Conservation (phyloP, 2,888 invertebrate genomes). For the Calameuta idolon region DNA sequence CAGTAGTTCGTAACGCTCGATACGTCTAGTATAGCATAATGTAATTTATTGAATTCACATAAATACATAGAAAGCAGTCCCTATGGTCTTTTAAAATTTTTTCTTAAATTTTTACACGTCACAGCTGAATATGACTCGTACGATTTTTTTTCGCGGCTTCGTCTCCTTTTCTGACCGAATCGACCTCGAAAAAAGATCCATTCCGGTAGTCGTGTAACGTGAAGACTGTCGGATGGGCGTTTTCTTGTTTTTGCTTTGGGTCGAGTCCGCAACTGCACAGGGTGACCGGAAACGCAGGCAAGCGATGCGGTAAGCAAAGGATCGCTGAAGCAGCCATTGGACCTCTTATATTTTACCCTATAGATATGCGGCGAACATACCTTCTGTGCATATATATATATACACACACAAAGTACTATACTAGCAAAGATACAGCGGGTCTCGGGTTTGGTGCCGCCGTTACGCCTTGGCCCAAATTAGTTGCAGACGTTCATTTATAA, state of each 20-base stretch:
- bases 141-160: not conserved
- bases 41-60: not conserved
- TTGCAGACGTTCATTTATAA: constrained; percentile 63
- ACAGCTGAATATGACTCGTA: not conserved
- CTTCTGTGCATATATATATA: not conserved
- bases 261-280: constrained; percentile 6
- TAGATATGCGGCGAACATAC: not conserved
- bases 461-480: constrained; percentile 54
- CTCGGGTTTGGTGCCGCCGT: constrained; percentile 14
- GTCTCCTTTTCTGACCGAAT: not conserved
- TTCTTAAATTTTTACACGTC: not conserved
- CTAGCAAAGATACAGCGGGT: not conserved
- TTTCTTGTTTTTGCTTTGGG: constrained; percentile 9
- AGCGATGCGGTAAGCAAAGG: not conserved
- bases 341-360: not conserved
- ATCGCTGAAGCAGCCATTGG: not conserved
- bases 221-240: not conserved
- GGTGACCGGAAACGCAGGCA: constrained; percentile 19
- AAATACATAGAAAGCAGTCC: not conserved
- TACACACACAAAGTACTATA: not conserved
- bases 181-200: not conserved
- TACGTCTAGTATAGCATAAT: not conserved
- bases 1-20: not conserved
- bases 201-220: constrained; percentile 3
- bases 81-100: not conserved